A percentile compares a stretch with the other conserved stretches of the same genome.
Evolutionary conservation across 2,888 invertebrate genomes (phyloP).

Genomic region (Podotricha telesiphe): DNA sequence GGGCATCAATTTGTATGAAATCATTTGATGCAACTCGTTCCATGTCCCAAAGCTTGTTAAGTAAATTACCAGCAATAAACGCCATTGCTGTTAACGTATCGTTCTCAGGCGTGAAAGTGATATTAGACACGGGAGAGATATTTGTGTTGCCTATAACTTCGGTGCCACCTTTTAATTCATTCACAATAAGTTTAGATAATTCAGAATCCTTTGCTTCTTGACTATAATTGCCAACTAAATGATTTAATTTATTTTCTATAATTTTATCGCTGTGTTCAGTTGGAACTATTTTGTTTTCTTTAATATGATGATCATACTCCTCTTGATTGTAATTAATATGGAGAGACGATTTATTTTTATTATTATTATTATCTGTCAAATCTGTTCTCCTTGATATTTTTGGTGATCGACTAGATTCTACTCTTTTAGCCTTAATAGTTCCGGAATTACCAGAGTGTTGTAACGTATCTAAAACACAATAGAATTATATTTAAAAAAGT

Average conservation of each 20-base stretch:
- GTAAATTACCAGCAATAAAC: constrained; percentile 73
- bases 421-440: constrained; percentile 60
- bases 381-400: constrained; percentile 55
- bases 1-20: constrained; percentile 61
- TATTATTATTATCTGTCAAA: constrained; percentile 48
- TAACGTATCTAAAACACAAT: constrained; percentile 62
- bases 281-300: constrained; percentile 69
- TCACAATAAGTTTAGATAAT: constrained; percentile 70
- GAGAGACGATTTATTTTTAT: constrained; percentile 54
- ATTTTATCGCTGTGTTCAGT: constrained; percentile 50
- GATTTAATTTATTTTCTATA: constrained; percentile 53
- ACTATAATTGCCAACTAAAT: constrained; percentile 59
- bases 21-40: constrained; percentile 63
- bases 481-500: too few species aligned
- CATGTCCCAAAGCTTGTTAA: constrained; percentile 76
- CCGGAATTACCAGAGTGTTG: constrained; percentile 60
- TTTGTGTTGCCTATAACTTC: constrained; percentile 67
- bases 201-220: constrained; percentile 62
- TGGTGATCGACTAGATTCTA: constrained; percentile 48
- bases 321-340: constrained; percentile 66
- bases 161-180: constrained; percentile 64
- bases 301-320: constrained; percentile 57
- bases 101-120: constrained; percentile 75
- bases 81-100: constrained; percentile 76
- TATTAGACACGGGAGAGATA: constrained; percentile 66